Percentiles rank a stretch among this genome's conserved stretches.
phyloP scores from a whole-genome alignment of 2,797 vertebrate species.

The Trematomus bernacchii region DNA sequence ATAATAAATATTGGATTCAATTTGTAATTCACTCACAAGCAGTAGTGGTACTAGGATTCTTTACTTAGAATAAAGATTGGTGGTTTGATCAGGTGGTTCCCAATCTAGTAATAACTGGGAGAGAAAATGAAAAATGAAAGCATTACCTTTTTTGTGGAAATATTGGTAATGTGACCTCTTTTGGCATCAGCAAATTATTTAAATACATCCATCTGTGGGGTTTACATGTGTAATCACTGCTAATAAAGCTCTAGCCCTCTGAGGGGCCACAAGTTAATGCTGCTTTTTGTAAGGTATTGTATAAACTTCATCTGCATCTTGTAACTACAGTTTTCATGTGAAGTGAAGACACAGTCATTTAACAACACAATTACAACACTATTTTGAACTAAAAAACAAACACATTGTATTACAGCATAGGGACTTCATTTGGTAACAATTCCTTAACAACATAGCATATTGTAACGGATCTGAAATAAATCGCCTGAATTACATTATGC shows the following conservation, averaged over 20 bases:
- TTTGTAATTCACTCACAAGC: background rate
- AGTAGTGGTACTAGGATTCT: background rate
- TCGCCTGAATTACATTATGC: too few relatives aligned
- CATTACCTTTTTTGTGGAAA: background rate
- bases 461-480: too few relatives aligned
- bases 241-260: too few relatives aligned
- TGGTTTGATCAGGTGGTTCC: background rate
- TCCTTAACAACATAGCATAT: too few relatives aligned
- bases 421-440: too few relatives aligned
- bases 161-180: background rate
- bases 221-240: background rate
- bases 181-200: background rate
- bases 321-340: too few relatives aligned
- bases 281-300: background rate
- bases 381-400: background rate
- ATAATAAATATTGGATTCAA: background rate
- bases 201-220: background rate
- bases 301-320: too few relatives aligned
- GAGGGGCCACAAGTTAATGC: background rate
- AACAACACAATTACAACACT: background rate
- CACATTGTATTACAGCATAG: background rate
- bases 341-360: background rate
- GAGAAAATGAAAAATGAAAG: background rate
- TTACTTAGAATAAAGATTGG: background rate
- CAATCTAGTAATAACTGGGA: background rate